These are phyloP conservation scores for Columbina picui DNA, from an alignment of 2,113 vertebrate species.

Conservation along the genomic window DNA sequence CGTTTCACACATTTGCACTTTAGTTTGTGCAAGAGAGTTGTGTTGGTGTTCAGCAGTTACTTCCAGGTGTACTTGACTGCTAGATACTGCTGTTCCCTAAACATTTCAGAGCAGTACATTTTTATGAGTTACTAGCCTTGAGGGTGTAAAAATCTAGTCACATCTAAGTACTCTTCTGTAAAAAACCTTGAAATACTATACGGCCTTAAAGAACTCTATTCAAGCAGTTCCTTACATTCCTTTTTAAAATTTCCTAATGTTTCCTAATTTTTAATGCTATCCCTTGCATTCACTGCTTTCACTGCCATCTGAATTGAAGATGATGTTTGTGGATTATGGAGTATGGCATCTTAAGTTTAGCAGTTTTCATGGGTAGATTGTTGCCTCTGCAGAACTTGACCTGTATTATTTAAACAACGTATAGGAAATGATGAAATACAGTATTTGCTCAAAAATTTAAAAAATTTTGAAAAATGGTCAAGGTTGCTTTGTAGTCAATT, in stretches of 20 bases:
- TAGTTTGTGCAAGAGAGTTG: not conserved
- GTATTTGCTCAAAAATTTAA: not conserved
- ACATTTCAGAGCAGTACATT: not conserved
- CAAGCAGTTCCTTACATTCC: not conserved
- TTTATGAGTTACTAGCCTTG: not conserved
- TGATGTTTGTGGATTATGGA: not conserved
- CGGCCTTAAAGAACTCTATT: not conserved
- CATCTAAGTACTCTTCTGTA: not conserved
- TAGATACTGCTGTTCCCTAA: not conserved
- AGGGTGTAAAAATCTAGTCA: not conserved
- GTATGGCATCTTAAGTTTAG: not conserved
- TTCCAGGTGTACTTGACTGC: not conserved
- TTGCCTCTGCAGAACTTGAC: not conserved
- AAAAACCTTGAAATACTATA: not conserved
- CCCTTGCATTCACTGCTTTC: not conserved
- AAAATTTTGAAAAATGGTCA: not conserved
- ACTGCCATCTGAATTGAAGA: not conserved
- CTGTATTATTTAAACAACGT: not conserved
- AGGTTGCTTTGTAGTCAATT: not conserved
- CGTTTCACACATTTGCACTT: fast-evolving
- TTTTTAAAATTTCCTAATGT: not conserved
- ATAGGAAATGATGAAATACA: fast-evolving
- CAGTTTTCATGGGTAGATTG: not conserved
- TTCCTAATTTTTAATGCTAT: not conserved
- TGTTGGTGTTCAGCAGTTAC: not conserved